A percentile compares a stretch with the other conserved stretches of the same genome.
phyloP scores from a whole-genome alignment of 2,113 vertebrate species.

The Tringa solitaria region DNA sequence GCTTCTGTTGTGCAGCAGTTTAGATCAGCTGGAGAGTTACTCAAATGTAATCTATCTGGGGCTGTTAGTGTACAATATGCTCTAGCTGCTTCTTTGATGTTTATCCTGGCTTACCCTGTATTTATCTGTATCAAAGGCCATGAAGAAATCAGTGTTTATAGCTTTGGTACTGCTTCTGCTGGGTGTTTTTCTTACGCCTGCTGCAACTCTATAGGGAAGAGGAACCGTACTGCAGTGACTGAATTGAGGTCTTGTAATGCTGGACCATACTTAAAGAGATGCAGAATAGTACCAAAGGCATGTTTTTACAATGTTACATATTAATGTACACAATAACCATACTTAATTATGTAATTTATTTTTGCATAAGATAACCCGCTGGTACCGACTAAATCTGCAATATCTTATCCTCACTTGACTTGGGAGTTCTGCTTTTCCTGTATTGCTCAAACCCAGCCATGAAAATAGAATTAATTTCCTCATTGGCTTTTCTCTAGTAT shows the following conservation, averaged over 20 bases:
- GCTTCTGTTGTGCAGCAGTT: neutral
- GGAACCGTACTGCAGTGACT: neutral
- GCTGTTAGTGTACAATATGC: neutral
- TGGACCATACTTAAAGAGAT: neutral
- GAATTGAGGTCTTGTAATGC: neutral
- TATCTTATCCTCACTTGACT: neutral
- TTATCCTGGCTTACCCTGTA: neutral
- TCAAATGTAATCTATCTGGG: neutral
- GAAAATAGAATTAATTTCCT: neutral
- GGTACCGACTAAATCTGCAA: neutral
- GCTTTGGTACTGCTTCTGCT: neutral
- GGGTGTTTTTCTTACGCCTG: neutral
- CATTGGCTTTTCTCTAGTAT: neutral
- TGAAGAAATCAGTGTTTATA: neutral
- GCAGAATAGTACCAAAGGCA: neutral
- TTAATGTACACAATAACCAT: neutral
- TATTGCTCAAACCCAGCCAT: neutral
- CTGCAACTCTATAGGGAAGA: neutral
- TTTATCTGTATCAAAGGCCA: neutral
- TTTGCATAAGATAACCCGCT: neutral
- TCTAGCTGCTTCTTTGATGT: neutral
- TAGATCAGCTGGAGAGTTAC: neutral
- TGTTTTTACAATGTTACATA: neutral
- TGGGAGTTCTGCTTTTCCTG: neutral
- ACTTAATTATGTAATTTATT: neutral